A percentile compares a stretch with the other conserved stretches of the same genome.
Evolutionary conservation across 2,113 vertebrate genomes (phyloP).

Genomic region (Gadus macrocephalus): DNA sequence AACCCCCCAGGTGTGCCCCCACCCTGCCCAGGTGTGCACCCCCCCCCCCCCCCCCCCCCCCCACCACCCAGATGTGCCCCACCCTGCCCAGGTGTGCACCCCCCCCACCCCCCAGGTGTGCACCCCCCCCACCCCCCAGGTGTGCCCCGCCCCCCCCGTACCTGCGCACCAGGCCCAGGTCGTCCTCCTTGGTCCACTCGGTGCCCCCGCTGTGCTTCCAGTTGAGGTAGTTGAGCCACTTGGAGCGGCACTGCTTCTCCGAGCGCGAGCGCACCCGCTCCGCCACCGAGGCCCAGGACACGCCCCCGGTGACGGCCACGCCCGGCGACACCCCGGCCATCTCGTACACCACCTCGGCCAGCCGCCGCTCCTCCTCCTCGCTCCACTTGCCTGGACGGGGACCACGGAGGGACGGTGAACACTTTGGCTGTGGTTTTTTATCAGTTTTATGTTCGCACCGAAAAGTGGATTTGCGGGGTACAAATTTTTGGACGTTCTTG

Average conservation of each 20-base stretch:
- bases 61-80: too few relatives aligned
- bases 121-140: too few relatives aligned
- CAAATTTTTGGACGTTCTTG: neutral
- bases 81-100: too few relatives aligned
- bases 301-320: constrained; percentile 91
- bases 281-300: constrained; percentile 95
- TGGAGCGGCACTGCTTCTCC: constrained; percentile 97
- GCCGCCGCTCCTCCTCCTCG: constrained; percentile 90
- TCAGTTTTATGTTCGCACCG: neutral
- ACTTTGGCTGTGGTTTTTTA: too few relatives aligned
- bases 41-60: too few relatives aligned
- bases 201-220: constrained; percentile 99
- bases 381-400: constrained; percentile 89
- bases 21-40: too few relatives aligned
- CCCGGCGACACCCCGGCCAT: constrained; percentile 90
- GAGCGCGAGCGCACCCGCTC: constrained; percentile 92
- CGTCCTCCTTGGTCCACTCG: constrained; percentile 98
- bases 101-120: too few relatives aligned
- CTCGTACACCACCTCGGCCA: constrained; percentile 94
- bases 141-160: constrained; percentile 40
- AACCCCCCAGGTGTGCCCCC: too few relatives aligned
- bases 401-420: constrained; percentile 14
- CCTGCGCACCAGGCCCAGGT: constrained; percentile 90
- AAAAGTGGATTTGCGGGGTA: neutral
- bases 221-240: constrained; percentile 99